Percentiles rank a stretch among this genome's conserved stretches.
Conservation (phyloP, 2,797 vertebrate genomes). For the Lagorchestes hirsutus region DNA sequence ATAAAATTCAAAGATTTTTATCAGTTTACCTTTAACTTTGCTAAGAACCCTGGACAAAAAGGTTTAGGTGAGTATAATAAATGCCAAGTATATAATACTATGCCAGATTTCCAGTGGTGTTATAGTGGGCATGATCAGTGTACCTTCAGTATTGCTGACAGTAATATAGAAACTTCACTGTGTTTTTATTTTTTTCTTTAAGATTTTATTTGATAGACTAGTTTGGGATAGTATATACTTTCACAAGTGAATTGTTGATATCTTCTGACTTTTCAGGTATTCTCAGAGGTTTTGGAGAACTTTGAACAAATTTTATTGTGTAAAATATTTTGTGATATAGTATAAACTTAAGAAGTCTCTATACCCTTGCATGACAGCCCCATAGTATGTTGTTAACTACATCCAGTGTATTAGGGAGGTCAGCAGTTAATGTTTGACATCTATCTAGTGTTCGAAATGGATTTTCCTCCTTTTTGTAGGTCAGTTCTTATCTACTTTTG, state of each 20-base stretch:
- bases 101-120: background rate
- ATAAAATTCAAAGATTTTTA: slow-evolving; percentile 98
- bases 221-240: fast-evolving
- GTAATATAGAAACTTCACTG: background rate
- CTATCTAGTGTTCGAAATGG: background rate
- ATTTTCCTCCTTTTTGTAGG: background rate
- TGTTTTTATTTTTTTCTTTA: slow-evolving; percentile 37
- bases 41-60: slow-evolving; percentile 98
- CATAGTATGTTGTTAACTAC: background rate
- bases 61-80: slow-evolving; percentile 92
- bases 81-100: background rate
- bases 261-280: background rate
- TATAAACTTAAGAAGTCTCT: background rate
- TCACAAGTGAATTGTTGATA: background rate
- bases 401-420: background rate
- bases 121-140: background rate
- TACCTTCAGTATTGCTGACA: background rate
- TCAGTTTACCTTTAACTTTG: slow-evolving; percentile 98
- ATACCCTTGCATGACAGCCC: background rate
- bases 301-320: background rate
- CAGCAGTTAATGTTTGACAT: background rate
- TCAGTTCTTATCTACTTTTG: background rate
- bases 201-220: background rate
- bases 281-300: background rate
- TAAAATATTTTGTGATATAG: background rate